Conservation (phyloP, 2,797 vertebrate genomes). For the Dendrocincla tyrannina region DNA sequence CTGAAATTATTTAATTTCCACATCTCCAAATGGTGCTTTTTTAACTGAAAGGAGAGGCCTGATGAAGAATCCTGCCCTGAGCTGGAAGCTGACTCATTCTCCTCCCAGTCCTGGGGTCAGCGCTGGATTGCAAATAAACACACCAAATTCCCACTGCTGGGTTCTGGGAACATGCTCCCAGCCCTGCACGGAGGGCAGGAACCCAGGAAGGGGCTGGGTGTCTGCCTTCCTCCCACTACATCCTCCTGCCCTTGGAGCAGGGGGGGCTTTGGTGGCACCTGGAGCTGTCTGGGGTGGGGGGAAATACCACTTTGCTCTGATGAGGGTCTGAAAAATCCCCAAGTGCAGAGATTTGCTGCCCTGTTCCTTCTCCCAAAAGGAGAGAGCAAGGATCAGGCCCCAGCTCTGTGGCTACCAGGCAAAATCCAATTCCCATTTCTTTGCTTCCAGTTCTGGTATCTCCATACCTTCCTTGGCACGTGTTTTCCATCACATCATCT, state of each 20-base stretch:
- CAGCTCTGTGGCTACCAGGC: too few relatives aligned
- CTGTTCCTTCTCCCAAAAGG: not conserved
- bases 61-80: not conserved
- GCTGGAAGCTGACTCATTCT: slow-evolving; percentile 37
- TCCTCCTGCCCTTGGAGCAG: not conserved
- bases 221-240: not conserved
- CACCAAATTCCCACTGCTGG: slow-evolving; percentile 19
- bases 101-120: not conserved
- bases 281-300: rapidly evolving
- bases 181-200: not conserved
- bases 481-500: not conserved
- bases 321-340: not conserved
- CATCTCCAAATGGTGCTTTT: not conserved
- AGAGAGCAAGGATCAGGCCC: not conserved
- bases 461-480: not conserved
- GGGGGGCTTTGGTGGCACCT: not conserved
- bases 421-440: not conserved
- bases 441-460: not conserved
- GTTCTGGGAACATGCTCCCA: slow-evolving; percentile 1
- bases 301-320: not conserved
- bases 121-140: slow-evolving; percentile 6
- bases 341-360: rapidly evolving
- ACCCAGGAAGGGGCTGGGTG: not conserved
- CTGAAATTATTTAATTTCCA: rapidly evolving
- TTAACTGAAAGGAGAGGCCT: not conserved